phyloP scores from a whole-genome alignment of 2,888 invertebrate genomes.

The Oligia latruncula region DNA sequence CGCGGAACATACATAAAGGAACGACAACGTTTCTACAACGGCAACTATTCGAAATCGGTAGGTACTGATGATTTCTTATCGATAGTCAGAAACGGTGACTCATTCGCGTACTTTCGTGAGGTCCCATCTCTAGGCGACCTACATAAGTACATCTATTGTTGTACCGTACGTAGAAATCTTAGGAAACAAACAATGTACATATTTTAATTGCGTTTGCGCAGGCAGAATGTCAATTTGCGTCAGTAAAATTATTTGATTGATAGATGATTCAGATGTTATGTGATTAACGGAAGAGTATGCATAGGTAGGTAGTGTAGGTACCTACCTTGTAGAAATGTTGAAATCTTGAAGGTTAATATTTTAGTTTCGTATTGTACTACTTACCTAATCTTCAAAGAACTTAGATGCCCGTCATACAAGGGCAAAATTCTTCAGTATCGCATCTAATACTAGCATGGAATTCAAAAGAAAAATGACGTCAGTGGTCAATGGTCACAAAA shows the following conservation, averaged over 20 bases:
- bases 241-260: constrained; percentile 45
- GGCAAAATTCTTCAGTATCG: neutral
- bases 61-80: constrained; percentile 15
- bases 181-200: constrained; percentile 55
- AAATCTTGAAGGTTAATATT: neutral
- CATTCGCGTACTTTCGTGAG: constrained; percentile 19
- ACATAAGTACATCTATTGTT: constrained; percentile 21
- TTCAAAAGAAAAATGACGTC: constrained; percentile 30
- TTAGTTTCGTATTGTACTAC: too few relatives aligned
- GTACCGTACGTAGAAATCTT: constrained; percentile 30
- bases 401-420: too few relatives aligned
- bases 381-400: neutral
- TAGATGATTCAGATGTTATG: constrained; percentile 13
- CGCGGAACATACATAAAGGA: neutral
- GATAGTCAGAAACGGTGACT: constrained; percentile 24
- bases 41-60: neutral
- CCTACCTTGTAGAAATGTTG: neutral
- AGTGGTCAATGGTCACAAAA: constrained; percentile 52
- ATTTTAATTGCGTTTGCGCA: constrained; percentile 53
- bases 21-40: neutral
- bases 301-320: neutral
- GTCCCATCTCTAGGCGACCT: constrained; percentile 49
- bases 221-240: constrained; percentile 49
- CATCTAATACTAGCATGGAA: constrained; percentile 29
- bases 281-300: constrained; percentile 1